Evolutionary conservation across 2,113 vertebrate genomes (phyloP).

Genomic region (Mormoops blainvillei): DNA sequence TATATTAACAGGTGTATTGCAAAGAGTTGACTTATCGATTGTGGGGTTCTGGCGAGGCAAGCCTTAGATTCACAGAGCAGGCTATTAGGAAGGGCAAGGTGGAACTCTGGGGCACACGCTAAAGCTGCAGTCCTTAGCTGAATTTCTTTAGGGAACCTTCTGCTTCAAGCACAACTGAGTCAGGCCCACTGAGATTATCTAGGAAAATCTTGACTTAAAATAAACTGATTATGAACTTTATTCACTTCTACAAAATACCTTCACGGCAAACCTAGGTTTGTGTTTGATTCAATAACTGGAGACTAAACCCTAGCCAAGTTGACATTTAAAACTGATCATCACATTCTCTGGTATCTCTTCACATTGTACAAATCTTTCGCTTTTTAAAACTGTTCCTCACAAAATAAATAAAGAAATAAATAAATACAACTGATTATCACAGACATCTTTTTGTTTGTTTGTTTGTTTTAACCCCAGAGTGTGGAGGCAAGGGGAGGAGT

Average conservation of each 20-base stretch:
- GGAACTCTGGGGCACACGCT: background rate
- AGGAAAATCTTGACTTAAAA: slow-evolving; percentile 7
- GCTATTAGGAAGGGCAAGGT: background rate
- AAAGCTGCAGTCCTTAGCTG: background rate
- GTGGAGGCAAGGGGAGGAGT: no score
- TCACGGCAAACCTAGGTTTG: background rate
- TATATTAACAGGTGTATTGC: background rate
- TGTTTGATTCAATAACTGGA: background rate
- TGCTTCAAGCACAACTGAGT: background rate
- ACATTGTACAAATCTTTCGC: no score
- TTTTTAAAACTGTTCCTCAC: background rate
- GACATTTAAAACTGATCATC: background rate
- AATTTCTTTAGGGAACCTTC: background rate
- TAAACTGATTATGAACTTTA: background rate
- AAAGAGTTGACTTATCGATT: background rate
- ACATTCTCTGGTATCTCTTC: no score
- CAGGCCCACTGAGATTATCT: background rate
- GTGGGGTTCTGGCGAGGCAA: background rate
- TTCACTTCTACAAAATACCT: background rate
- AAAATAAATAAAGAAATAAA: no score
- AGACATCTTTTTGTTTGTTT: background rate
- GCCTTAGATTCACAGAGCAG: background rate
- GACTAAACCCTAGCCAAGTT: background rate
- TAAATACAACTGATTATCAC: background rate
- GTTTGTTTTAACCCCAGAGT: background rate